Evolutionary conservation across 2,797 vertebrate genomes (phyloP).

Genomic region (Hydrophis major): DNA sequence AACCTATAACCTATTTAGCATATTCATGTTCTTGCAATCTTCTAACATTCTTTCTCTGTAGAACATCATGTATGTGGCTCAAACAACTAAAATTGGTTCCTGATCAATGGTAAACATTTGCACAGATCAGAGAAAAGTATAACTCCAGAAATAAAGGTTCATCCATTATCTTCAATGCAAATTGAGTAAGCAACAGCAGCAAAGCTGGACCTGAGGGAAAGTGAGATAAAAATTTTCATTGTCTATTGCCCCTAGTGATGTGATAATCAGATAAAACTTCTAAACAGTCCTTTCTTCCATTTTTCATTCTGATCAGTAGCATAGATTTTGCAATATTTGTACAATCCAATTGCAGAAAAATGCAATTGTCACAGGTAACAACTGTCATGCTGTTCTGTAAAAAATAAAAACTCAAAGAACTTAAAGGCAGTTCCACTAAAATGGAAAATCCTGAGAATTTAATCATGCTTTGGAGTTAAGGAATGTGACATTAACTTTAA

Average conservation of each 20-base stretch:
- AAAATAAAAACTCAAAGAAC: neutral
- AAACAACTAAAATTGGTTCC: slow-evolving; percentile 33
- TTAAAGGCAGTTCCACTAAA: neutral
- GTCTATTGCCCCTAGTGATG: neutral
- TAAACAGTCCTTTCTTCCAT: neutral
- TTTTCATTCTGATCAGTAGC: neutral
- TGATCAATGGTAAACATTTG: slow-evolving; percentile 32
- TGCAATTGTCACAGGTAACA: neutral
- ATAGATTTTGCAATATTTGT: neutral
- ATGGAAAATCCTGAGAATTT: neutral
- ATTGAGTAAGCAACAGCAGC: neutral
- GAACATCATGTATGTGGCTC: slow-evolving; percentile 7
- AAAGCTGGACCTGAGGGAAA: neutral
- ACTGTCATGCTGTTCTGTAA: neutral
- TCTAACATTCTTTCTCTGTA: slow-evolving; percentile 18
- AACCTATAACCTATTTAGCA: neutral
- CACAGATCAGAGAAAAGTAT: slow-evolving; percentile 32
- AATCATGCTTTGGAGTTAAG: neutral
- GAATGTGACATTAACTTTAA: neutral
- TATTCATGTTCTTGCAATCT: slow-evolving; percentile 8
- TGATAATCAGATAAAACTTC: neutral
- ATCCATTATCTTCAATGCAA: slow-evolving; percentile 16
- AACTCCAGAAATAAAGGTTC: slow-evolving; percentile 8
- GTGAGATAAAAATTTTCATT: neutral
- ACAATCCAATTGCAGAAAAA: neutral